Evolutionary conservation across 2,113 vertebrate species (phyloP).

Genomic region (Lophura nycthemera): DNA sequence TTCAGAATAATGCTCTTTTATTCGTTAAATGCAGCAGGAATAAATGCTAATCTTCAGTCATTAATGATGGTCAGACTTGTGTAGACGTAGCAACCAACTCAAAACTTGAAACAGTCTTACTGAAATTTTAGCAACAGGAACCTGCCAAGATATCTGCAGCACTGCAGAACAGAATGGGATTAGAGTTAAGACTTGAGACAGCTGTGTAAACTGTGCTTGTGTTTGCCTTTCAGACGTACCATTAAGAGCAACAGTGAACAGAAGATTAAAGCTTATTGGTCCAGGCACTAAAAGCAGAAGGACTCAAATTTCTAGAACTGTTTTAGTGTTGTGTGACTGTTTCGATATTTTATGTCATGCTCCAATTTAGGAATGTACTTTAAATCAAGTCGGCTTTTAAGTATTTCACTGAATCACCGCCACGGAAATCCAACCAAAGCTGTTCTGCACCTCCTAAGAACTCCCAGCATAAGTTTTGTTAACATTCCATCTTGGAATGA

Average conservation of each 20-base stretch:
- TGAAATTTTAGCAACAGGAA: conserved; percentile 36
- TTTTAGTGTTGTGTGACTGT: background rate
- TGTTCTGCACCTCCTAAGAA: background rate
- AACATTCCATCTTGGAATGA: background rate
- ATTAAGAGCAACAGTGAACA: conserved; percentile 6
- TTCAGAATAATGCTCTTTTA: background rate
- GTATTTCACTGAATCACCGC: background rate
- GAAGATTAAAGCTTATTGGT: background rate
- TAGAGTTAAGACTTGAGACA: conserved; percentile 50
- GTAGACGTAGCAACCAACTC: conserved; percentile 24
- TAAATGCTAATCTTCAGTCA: background rate
- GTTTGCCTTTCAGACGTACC: conserved; percentile 58
- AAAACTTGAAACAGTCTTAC: conserved; percentile 20
- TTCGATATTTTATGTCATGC: background rate
- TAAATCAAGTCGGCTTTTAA: background rate
- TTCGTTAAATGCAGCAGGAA: background rate
- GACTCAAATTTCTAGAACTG: conserved; percentile 1
- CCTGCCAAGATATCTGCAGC: conserved; percentile 15
- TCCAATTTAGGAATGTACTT: conserved; percentile 13
- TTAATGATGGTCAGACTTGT: background rate
- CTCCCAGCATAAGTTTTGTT: background rate
- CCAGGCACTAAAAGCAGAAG: background rate
- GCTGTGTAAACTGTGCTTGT: conserved; percentile 58
- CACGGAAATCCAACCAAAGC: background rate
- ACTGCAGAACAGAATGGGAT: conserved; percentile 34